Conservation (phyloP, 2,113 vertebrate genomes). For the Scomber scombrus region DNA sequence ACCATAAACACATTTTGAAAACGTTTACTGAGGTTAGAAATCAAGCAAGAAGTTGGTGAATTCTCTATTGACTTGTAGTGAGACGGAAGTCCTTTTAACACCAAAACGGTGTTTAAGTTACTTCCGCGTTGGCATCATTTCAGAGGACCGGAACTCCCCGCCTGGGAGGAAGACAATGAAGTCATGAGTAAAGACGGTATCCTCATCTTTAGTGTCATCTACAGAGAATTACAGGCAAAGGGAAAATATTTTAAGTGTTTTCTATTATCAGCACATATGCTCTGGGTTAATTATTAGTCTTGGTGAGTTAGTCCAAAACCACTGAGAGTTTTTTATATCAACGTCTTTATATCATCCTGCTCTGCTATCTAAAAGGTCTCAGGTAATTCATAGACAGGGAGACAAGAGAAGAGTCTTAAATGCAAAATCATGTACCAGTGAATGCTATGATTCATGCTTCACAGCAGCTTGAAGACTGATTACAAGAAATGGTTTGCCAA, state of each 20-base stretch:
- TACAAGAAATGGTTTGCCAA: background rate
- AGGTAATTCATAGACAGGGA: background rate
- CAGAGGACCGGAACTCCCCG: too few species aligned
- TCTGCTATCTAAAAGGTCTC: background rate
- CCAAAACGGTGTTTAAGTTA: too few species aligned
- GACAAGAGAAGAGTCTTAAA: constrained; percentile 2
- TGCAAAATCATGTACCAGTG: constrained; percentile 3
- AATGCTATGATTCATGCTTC: constrained; percentile 16
- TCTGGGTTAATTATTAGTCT: too few species aligned
- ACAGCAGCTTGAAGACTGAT: constrained; percentile 26
- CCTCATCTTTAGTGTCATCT: constrained; percentile 53
- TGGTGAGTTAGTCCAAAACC: background rate
- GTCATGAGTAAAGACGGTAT: constrained; percentile 34
- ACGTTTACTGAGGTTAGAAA: too few species aligned
- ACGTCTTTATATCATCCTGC: constrained; percentile 4
- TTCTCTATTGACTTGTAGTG: too few species aligned
- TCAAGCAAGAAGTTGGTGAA: too few species aligned
- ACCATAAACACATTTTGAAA: too few species aligned
- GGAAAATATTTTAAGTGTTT: background rate
- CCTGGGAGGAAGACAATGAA: constrained; percentile 40
- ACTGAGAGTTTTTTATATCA: background rate
- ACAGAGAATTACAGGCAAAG: constrained; percentile 38
- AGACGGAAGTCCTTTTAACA: too few species aligned
- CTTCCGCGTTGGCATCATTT: too few species aligned
- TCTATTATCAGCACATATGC: too few species aligned